phyloP scores from a whole-genome alignment of 2,888 invertebrate genomes.

The Hetaerina titia region DNA sequence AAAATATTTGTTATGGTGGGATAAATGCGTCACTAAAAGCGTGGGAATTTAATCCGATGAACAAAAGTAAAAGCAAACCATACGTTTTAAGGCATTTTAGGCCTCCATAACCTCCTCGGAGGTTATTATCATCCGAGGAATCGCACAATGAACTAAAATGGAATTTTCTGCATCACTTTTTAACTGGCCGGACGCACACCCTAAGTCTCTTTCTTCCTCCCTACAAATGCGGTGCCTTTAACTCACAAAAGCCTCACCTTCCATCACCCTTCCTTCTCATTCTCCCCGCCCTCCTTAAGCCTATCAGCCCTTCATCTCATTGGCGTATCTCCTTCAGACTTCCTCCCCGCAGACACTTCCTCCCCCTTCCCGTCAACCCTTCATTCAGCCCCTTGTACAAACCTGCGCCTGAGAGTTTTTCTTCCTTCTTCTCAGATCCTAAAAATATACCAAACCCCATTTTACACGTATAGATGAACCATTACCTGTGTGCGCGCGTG shows the following conservation, averaged over 20 bases:
- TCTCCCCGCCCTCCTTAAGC: neutral
- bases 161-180: too few relatives aligned
- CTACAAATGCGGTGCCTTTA: neutral
- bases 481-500: neutral
- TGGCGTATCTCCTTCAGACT: slow-evolving; percentile 55
- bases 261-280: neutral
- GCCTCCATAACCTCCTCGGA: too few relatives aligned
- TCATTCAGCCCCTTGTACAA: neutral
- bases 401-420: neutral
- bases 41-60: too few relatives aligned
- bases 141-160: too few relatives aligned
- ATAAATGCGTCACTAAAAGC: too few relatives aligned
- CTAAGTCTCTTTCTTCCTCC: too few relatives aligned
- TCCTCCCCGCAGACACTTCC: slow-evolving; percentile 19
- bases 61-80: too few relatives aligned
- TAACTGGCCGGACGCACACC: too few relatives aligned
- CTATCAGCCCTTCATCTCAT: slow-evolving; percentile 54
- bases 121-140: too few relatives aligned
- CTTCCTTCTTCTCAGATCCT: neutral
- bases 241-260: neutral
- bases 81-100: too few relatives aligned
- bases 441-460: slow-evolving; percentile 10
- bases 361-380: neutral
- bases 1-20: too few relatives aligned
- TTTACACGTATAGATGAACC: slow-evolving; percentile 58